phyloP scores from a whole-genome alignment of 1,140 invertebrate genomes.

The Drosophila kikkawai region DNA sequence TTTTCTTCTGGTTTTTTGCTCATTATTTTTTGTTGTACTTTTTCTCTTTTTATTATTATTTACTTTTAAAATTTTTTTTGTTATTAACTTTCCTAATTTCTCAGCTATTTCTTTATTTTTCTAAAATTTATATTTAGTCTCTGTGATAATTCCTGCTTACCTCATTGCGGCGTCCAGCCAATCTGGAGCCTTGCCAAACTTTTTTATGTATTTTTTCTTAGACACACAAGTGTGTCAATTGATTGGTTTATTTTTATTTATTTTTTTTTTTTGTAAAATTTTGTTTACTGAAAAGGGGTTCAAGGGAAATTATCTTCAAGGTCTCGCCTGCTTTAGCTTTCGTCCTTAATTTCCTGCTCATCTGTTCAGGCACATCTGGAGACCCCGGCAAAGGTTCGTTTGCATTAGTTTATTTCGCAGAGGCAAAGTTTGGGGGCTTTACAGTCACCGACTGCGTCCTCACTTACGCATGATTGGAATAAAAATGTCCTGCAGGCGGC shows the following conservation, averaged over 20 bases:
- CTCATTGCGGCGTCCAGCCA: neutral
- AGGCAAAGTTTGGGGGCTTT: slow-evolving; percentile 36
- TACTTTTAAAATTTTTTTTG: neutral
- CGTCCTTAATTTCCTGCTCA: slow-evolving; percentile 6
- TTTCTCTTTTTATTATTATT: neutral
- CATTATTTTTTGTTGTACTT: neutral
- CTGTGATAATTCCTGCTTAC: neutral
- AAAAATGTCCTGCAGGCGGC: slow-evolving; percentile 53
- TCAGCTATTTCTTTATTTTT: too few relatives aligned
- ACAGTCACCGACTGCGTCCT: slow-evolving; percentile 22
- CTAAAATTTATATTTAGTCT: neutral
- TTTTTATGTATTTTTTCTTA: neutral
- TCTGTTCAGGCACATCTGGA: slow-evolving; percentile 4
- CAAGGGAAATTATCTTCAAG: neutral
- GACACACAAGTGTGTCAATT: slow-evolving; percentile 3
- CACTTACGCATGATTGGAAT: slow-evolving; percentile 69
- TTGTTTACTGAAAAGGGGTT: neutral
- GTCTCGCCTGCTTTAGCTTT: neutral
- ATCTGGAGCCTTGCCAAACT: neutral
- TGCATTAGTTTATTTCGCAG: slow-evolving; percentile 18
- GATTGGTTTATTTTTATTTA: neutral
- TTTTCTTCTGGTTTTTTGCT: neutral
- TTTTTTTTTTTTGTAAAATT: neutral
- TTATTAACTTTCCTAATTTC: too few relatives aligned
- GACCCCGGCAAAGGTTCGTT: neutral